Evolutionary conservation across 2,888 invertebrate genomes (phyloP).

Genomic region (Parelbella ahira): DNA sequence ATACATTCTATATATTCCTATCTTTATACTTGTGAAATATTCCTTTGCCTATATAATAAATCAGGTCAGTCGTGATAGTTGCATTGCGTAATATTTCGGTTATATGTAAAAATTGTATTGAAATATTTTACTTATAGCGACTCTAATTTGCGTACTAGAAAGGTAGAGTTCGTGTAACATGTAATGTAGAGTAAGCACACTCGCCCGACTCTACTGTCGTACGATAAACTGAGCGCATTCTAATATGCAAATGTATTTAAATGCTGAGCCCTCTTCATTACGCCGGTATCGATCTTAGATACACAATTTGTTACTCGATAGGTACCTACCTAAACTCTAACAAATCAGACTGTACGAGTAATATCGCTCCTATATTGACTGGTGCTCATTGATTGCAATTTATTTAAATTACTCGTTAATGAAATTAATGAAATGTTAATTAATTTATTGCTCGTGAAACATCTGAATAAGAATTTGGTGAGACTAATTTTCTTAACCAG

Average conservation of each 20-base stretch:
- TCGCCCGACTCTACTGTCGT: conserved; percentile 29
- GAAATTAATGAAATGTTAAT: too few species aligned
- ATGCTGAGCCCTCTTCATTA: conserved; percentile 80
- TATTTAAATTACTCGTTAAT: too few species aligned
- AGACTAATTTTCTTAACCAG: too few species aligned
- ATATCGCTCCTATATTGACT: conserved; percentile 7
- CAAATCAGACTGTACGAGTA: conserved; percentile 48
- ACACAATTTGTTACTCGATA: conserved; percentile 79
- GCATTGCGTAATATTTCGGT: too few species aligned
- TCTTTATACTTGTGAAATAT: too few species aligned
- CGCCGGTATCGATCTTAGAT: conserved; percentile 78
- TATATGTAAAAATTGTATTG: too few species aligned
- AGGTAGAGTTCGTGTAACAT: conserved; percentile 25
- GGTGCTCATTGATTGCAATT: conserved; percentile 6
- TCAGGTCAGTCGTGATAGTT: too few species aligned
- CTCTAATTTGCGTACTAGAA: conserved; percentile 23
- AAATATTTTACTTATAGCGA: too few species aligned
- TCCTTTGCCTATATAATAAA: too few species aligned
- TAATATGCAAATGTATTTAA: conserved; percentile 81
- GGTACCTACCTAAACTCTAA: conserved; percentile 61
- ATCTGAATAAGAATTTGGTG: too few species aligned
- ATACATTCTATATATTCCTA: too few species aligned
- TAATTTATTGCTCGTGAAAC: too few species aligned
- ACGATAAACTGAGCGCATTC: conserved; percentile 65
- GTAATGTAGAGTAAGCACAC: conserved; percentile 24